A percentile compares a stretch with the other conserved stretches of the same genome.
These are phyloP conservation scores for Tolypeutes matacus DNA, from an alignment of 2,797 vertebrate species.

Conservation along the genomic window DNA sequence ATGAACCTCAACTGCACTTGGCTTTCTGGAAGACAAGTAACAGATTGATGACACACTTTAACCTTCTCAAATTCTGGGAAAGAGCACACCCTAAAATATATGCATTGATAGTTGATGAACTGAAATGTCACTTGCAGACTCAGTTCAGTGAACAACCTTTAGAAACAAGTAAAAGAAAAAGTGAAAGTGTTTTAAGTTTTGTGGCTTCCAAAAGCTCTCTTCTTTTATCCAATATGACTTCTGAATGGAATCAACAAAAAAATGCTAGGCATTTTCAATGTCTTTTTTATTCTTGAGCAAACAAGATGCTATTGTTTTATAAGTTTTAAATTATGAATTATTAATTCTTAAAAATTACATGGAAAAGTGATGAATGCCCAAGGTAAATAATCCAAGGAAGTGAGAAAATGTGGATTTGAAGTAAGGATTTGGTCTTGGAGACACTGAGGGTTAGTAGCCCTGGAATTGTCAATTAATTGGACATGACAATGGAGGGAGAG, in stretches of 20 bases:
- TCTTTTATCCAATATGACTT: not conserved
- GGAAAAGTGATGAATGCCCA: not conserved
- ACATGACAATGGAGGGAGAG: not conserved
- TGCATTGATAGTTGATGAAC: not conserved
- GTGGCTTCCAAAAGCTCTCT: not conserved
- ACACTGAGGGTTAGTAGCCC: not conserved
- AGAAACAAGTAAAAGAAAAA: constrained; percentile 19
- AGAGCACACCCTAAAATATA: constrained; percentile 4
- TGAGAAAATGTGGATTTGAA: not conserved
- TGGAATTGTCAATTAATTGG: not conserved
- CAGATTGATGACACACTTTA: constrained; percentile 11
- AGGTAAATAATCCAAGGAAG: not conserved
- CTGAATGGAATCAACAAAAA: not conserved
- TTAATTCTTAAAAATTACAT: not conserved
- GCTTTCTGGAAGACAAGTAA: not conserved
- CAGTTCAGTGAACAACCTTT: constrained; percentile 17
- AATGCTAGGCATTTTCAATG: not conserved
- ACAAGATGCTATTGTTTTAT: not conserved
- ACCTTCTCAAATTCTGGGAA: constrained; percentile 2
- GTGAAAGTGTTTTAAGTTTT: constrained; percentile 4
- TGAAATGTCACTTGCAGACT: constrained; percentile 32
- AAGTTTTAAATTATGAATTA: not conserved
- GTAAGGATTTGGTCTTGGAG: not conserved
- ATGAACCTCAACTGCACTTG: not conserved
- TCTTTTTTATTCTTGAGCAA: not conserved